Conservation (phyloP, 2,888 invertebrate genomes). For the Esperia sulphurella region DNA sequence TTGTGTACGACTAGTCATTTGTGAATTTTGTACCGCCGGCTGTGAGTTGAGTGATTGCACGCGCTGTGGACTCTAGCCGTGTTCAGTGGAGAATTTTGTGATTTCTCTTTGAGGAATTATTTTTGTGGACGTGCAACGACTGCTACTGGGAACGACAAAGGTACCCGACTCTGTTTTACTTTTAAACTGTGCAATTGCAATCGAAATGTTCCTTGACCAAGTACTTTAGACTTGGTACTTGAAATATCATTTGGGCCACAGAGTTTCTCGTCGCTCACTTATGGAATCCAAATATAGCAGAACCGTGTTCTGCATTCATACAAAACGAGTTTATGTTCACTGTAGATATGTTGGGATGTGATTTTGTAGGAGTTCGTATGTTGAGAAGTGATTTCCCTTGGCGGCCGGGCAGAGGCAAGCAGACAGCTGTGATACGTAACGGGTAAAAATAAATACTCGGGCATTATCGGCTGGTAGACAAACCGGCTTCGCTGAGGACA, state of each 20-base stretch:
- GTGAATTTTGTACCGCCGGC: conserved; percentile 66
- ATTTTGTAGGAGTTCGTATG: conserved; percentile 17
- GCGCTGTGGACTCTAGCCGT: conserved; percentile 63
- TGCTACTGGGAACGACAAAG: conserved; percentile 51
- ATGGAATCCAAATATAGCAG: conserved; percentile 67
- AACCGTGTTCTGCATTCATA: conserved; percentile 28
- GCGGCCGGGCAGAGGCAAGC: conserved; percentile 61
- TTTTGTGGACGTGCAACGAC: conserved; percentile 43
- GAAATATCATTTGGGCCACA: conserved; percentile 12
- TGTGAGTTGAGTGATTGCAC: conserved; percentile 70
- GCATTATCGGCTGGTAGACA: conserved; percentile 72
- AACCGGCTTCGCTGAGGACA: conserved; percentile 68
- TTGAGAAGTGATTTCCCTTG: conserved; percentile 49
- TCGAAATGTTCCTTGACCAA: neutral
- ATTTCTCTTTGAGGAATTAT: conserved; percentile 60
- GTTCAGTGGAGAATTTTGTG: conserved; percentile 69
- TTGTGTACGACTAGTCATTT: conserved; percentile 71
- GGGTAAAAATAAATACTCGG: conserved; percentile 77
- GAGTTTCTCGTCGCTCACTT: conserved; percentile 35
- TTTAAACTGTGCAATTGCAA: conserved; percentile 1
- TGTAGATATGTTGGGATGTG: conserved; percentile 3
- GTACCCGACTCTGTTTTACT: conserved; percentile 40
- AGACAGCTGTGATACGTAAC: conserved; percentile 76
- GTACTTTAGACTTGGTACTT: conserved; percentile 1
- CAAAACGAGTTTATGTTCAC: neutral